Evolutionary conservation across 1,140 invertebrate genomes (phyloP).

Genomic region (Drosophila nannoptera): DNA sequence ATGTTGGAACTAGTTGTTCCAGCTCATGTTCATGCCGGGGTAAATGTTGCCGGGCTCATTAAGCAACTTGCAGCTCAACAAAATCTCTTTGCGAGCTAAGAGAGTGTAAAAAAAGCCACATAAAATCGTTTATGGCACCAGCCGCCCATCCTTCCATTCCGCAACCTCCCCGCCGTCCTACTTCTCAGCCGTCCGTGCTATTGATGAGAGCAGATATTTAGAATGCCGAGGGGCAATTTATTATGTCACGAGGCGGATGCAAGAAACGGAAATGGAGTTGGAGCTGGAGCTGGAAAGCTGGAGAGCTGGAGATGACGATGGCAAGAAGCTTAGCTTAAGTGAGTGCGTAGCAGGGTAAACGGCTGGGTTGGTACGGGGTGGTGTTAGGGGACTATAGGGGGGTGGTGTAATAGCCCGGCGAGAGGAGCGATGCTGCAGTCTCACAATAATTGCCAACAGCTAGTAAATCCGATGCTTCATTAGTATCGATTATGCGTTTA

Average conservation of each 20-base stretch:
- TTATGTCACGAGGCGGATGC: slow-evolving; percentile 68
- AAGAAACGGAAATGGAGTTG: slow-evolving; percentile 19
- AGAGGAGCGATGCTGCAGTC: slow-evolving; percentile 15
- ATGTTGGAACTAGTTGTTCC: slow-evolving; percentile 27
- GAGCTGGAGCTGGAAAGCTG: not conserved
- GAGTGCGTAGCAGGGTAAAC: too few relatives aligned
- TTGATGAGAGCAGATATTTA: slow-evolving; percentile 64
- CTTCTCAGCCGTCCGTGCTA: slow-evolving; percentile 5
- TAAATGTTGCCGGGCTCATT: slow-evolving; percentile 53
- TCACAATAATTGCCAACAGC: slow-evolving; percentile 68
- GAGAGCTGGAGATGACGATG: not conserved
- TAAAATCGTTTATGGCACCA: slow-evolving; percentile 59
- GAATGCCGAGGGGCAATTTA: slow-evolving; percentile 59
- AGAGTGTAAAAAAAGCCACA: slow-evolving; percentile 24
- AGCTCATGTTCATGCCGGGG: not conserved
- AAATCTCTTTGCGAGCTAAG: slow-evolving; percentile 34
- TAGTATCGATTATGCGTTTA: slow-evolving; percentile 75
- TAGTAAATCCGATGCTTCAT: slow-evolving; percentile 71
- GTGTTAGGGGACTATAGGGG: not conserved
- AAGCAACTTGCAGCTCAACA: slow-evolving; percentile 40
- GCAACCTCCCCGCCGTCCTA: not conserved
- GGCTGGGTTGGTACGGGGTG: not conserved
- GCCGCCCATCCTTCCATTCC: not conserved
- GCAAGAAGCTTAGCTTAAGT: not conserved
- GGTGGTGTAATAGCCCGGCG: not conserved